Conservation (phyloP, 1,140 invertebrate genomes). For the Temnothorax nylanderi region DNA sequence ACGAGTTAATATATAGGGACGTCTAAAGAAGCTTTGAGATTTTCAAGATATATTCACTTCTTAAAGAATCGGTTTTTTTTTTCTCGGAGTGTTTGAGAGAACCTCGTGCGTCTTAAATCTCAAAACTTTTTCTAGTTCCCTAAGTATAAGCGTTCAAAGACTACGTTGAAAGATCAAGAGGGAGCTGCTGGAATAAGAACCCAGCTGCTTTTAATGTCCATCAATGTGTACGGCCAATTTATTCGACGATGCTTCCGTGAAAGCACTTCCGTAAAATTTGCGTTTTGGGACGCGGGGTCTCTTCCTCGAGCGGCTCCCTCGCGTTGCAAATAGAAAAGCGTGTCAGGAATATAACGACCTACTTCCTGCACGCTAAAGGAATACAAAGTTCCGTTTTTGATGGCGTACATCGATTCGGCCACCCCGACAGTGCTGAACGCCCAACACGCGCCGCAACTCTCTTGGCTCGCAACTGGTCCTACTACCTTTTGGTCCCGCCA, state of each 20-base stretch:
- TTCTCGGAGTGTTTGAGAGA: not conserved
- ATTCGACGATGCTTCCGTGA: not conserved
- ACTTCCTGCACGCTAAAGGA: constrained; percentile 92
- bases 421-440: constrained; percentile 93
- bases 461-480: constrained; percentile 90
- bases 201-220: not conserved
- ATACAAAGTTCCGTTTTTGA: constrained; percentile 88
- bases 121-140: not conserved
- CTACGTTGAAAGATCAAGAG: not conserved
- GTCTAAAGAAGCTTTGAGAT: constrained; percentile 7
- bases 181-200: not conserved
- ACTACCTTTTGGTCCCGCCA: constrained; percentile 91
- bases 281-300: not conserved
- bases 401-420: constrained; percentile 92
- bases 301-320: not conserved
- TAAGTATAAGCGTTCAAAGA: not conserved
- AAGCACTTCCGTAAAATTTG: not conserved
- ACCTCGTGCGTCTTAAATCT: not conserved
- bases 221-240: not conserved
- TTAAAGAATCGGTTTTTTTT: not conserved
- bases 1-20: not conserved
- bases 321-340: constrained; percentile 9
- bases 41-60: not conserved
- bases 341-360: constrained; percentile 48
- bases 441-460: constrained; percentile 94